Conservation (phyloP, 2,113 vertebrate species). For the Hassar affinis region DNA sequence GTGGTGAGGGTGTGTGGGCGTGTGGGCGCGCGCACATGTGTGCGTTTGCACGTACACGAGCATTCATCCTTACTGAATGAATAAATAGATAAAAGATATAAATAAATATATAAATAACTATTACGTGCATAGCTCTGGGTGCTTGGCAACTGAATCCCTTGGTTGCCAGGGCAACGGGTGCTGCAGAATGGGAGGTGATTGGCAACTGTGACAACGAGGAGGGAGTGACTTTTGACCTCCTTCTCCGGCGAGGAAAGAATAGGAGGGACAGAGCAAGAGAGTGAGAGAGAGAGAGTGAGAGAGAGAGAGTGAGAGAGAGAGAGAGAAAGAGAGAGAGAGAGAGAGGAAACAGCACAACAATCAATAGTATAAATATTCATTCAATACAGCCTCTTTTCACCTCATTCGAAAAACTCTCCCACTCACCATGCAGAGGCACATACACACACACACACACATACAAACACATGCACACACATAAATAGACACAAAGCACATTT, state of each 20-base stretch:
- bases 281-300: no score
- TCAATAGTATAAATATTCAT: conserved; percentile 62
- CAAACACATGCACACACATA: neutral
- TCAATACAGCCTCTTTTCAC: conserved; percentile 54
- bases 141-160: conserved; percentile 78
- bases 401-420: conserved; percentile 19
- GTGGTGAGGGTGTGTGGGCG: conserved; percentile 16
- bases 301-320: no score
- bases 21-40: conserved; percentile 10
- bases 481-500: conserved; percentile 27
- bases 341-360: conserved; percentile 54
- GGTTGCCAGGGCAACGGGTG: conserved; percentile 79
- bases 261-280: conserved; percentile 6
- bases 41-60: conserved; percentile 41
- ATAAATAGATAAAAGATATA: conserved; percentile 77
- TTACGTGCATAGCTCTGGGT: conserved; percentile 77
- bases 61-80: conserved; percentile 70
- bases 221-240: conserved; percentile 76
- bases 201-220: conserved; percentile 79
- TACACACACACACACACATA: conserved; percentile 33
- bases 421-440: neutral
- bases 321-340: conserved; percentile 5
- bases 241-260: conserved; percentile 60
- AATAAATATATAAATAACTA: conserved; percentile 79
- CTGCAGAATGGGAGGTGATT: conserved; percentile 79